These are phyloP conservation scores for Xerus rutilus DNA, from an alignment of 2,797 vertebrate genomes.

Conservation along the genomic window DNA sequence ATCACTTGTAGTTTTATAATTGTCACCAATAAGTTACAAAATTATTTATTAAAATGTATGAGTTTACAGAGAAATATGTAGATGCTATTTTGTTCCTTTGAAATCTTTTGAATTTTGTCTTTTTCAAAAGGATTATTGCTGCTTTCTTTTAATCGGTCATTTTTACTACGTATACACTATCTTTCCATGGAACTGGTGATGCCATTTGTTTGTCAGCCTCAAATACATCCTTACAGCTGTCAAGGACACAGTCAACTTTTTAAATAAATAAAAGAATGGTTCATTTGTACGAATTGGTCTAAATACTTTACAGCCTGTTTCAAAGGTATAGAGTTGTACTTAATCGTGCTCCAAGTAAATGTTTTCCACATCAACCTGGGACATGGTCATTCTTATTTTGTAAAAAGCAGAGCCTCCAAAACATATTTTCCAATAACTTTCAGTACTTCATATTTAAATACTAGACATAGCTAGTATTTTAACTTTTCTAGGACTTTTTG, in stretches of 20 bases:
- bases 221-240: neutral
- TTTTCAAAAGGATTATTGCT: neutral
- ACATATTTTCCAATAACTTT: neutral
- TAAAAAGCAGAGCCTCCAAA: slow-evolving; percentile 36
- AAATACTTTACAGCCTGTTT: slow-evolving; percentile 32
- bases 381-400: neutral
- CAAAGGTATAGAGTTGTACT: neutral
- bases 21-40: neutral
- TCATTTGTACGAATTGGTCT: neutral
- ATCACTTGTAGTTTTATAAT: too few relatives aligned
- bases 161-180: neutral
- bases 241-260: neutral
- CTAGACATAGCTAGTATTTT: neutral
- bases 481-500: slow-evolving; percentile 31
- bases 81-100: neutral
- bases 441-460: slow-evolving; percentile 17
- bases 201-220: neutral
- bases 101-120: neutral
- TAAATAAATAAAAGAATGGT: neutral
- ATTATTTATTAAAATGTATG: neutral
- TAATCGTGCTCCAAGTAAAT: neutral
- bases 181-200: neutral
- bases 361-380: slow-evolving; percentile 2
- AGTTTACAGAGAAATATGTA: slow-evolving; percentile 3
- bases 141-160: neutral